Evolutionary conservation across 2,113 vertebrate species (phyloP), one percentile per base, ranked within the genome.

Genomic region (Riparia riparia): DNA sequence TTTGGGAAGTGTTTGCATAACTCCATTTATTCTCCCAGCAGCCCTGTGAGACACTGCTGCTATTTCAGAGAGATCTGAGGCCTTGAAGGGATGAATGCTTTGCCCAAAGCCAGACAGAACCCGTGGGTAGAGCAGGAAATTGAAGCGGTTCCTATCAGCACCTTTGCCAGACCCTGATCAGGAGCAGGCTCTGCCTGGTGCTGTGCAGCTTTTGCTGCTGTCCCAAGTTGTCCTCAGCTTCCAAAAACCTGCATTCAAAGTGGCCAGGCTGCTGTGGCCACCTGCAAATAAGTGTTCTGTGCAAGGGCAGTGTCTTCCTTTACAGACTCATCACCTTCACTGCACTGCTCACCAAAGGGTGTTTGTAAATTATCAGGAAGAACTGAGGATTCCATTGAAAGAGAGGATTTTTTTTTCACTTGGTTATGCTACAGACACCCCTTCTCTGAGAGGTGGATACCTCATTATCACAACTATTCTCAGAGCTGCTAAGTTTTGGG

Each of bases 71-170:
- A 66, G 79, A 66, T 47, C n/a, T 21, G 85, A 68, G 61, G 39
- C 73, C 47, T 12, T 42, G 86, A 66, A 57, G 72, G 86, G 31
- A 19, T 50, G 56, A 65, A 26, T 56, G 47, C 49, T 41, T 88
- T 76, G 50, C 42, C 54, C 66, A 86, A 86, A 87, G 54, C 77
- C 92, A 93, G 45, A 7, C n/a, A 74, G 50, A 82, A 53, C 16
- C 3, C 58, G 64, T 39, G 81, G 74, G n/a, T 9, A 90, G 49
- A 77, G 86, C 54, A 93, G 82, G 79, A 82, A 92, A 76, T 60
- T 1, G 2, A 34, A 80, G 74, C 3, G 3, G 37, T 76, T 91
- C n/a, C 41, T 65, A 0, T 25, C 32, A 17, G 45, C 18, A 11
- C n/a, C 28, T 90, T 42, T 80, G 63, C 61, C 49, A 76, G 58